Base-by-base conservation (phyloP, 1,140 invertebrate species). In the Drosophila lacteicornis region DNA sequence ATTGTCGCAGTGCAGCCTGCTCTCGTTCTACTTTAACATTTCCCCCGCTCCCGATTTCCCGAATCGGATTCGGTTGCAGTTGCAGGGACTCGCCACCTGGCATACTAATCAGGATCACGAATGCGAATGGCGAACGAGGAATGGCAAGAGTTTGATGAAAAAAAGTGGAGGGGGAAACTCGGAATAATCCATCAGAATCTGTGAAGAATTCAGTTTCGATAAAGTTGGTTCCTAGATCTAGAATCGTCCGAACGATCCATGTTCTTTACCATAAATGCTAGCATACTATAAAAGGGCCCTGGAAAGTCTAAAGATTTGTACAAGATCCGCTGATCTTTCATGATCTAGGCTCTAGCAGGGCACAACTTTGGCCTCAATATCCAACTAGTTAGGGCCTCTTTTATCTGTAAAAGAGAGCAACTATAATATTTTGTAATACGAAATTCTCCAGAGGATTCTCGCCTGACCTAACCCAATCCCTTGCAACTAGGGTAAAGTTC, bases 31-130 rank as follows among this genome's bases (percentile, higher is more conserved):
- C 33, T 22, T 19, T 53, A 17, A 2, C 36, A 51, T 33, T 51
- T 4, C 51, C 50, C 50, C 25, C 27, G 33, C 27, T 15, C 11
- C 30, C 46, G 36, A 22, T 45, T 46, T 36, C 8, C 53, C 30
- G 63, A 67, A 67, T 67, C 56, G 57, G 57, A 67, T 61, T 67
- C 63, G 57, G 57, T 40, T 67, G 43, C 57, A 67, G 63, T 61
- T 46, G n/a, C 67, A 59, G 43, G 55, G 67, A 60, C 40, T 73
- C 25, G 65, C 67, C 82, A 85, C 82, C 82, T 85, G 82, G 82
- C 74, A 51, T 78, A 63, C 79, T 78, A 77, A 84, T 84, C 74
- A 81, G 73, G 53, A 51, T 73, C 60, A 60, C 47, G 40, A 51
- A 77, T 59, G 47, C 63, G 47, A 51, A 77, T 59, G 47, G 13